These are phyloP conservation scores for Bambusicola thoracicus DNA, from an alignment of 2,113 vertebrate genomes.

Conservation along the genomic window DNA sequence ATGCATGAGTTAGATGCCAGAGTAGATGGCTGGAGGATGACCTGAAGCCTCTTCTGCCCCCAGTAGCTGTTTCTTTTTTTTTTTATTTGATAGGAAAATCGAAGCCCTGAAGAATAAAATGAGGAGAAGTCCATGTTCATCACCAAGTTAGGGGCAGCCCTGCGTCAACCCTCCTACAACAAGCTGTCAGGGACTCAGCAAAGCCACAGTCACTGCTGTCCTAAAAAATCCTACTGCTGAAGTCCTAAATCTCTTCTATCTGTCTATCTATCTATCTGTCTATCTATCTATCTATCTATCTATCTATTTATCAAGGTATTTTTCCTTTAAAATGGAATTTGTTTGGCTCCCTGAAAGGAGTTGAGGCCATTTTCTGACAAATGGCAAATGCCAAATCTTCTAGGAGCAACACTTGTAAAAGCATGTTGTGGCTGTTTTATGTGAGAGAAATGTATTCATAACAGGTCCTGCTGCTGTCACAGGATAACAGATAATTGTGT, in stretches of 20 bases:
- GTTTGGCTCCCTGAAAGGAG: background rate
- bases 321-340: background rate
- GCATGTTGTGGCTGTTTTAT: background rate
- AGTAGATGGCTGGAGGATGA: background rate
- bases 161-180: background rate
- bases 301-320: no score
- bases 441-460: slow-evolving; percentile 11
- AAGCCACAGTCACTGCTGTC: background rate
- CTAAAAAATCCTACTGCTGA: no score
- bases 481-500: background rate
- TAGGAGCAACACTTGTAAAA: background rate
- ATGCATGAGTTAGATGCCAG: background rate
- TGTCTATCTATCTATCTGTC: no score
- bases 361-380: background rate
- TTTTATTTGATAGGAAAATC: background rate
- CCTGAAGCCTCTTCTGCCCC: background rate
- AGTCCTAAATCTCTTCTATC: background rate
- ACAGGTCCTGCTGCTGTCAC: background rate
- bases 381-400: background rate
- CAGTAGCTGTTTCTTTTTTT: background rate
- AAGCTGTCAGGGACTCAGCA: background rate
- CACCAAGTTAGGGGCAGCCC: background rate
- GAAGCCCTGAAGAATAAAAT: background rate
- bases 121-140: background rate
- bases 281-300: no score